Evolutionary conservation across 2,113 vertebrate species (phyloP).

Genomic region (Columba livia): DNA sequence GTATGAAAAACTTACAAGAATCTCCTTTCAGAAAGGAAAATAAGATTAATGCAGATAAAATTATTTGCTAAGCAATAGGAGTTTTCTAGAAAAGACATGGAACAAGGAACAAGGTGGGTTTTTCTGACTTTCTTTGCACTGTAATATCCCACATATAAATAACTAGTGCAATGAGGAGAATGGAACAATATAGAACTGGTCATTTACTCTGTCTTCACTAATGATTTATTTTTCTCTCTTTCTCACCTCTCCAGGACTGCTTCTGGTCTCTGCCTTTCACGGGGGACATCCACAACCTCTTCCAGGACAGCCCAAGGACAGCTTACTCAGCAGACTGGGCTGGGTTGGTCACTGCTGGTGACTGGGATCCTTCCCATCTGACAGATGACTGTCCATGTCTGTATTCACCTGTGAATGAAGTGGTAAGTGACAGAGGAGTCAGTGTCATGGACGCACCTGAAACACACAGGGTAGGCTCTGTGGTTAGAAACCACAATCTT

Average conservation of each 20-base stretch:
- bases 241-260: not conserved
- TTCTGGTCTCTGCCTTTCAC: not conserved
- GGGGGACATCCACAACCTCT: not conserved
- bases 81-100: not conserved
- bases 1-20: not conserved
- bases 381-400: not conserved
- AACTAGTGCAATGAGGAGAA: not conserved
- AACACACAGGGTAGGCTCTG: rapidly evolving
- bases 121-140: not conserved
- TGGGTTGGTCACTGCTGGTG: not conserved
- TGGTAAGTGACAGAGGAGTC: not conserved
- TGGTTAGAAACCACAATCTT: not conserved
- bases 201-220: not conserved
- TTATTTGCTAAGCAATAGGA: not conserved
- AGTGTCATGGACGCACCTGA: not conserved
- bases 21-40: not conserved
- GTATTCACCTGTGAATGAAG: not conserved
- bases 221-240: not conserved
- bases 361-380: not conserved
- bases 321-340: not conserved
- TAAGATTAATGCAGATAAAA: not conserved
- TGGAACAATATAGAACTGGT: not conserved
- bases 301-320: not conserved
- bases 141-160: not conserved
- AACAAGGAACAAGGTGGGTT: rapidly evolving